Conservation (phyloP, 2,113 vertebrate species). For the Lepus timidus region DNA sequence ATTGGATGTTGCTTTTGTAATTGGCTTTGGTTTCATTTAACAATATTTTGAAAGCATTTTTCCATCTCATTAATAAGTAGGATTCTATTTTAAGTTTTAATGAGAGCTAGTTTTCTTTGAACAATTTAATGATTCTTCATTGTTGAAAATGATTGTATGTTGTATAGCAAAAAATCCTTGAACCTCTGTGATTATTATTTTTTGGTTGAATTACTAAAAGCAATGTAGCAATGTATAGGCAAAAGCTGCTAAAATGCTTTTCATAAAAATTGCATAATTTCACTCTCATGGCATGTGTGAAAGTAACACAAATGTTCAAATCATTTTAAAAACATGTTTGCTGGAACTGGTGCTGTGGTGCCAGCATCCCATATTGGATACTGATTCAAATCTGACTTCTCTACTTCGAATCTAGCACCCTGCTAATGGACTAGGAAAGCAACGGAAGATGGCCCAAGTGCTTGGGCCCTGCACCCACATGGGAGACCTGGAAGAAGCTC, state of each 20-base stretch:
- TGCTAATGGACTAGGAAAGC: too few species aligned
- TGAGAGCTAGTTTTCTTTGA: neutral
- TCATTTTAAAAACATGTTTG: neutral
- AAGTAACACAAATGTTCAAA: neutral
- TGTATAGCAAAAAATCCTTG: neutral
- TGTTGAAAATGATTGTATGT: neutral
- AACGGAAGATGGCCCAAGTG: too few species aligned
- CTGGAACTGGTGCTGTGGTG: too few species aligned
- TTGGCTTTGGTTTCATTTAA: slow-evolving; percentile 2
- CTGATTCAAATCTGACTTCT: too few species aligned
- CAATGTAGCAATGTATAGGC: neutral
- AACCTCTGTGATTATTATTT: neutral
- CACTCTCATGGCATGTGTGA: neutral
- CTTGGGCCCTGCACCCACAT: too few species aligned
- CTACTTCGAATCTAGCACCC: too few species aligned
- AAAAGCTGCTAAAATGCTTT: neutral
- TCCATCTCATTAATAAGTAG: neutral
- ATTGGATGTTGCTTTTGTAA: neutral
- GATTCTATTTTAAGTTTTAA: slow-evolving; percentile 16
- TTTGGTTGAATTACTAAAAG: neutral
- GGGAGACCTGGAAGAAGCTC: too few species aligned
- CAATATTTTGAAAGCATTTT: slow-evolving; percentile 13
- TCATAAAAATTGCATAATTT: neutral
- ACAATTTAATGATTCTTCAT: neutral
- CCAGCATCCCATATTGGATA: too few species aligned